Evolutionary conservation across 1,140 invertebrate species (phyloP).

Genomic region (Rhagoletis zephyria): DNA sequence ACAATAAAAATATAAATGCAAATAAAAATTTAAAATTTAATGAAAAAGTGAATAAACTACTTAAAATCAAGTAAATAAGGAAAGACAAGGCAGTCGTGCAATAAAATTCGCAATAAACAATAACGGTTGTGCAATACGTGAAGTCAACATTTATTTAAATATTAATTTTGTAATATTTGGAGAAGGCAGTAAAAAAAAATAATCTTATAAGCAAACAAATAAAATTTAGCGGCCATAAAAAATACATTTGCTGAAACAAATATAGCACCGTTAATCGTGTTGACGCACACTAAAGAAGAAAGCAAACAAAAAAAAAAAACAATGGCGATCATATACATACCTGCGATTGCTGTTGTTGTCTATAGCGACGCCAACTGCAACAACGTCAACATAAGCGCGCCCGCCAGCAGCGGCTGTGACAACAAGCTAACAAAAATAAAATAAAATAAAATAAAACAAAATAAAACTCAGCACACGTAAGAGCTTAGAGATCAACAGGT

Average conservation of each 20-base stretch:
- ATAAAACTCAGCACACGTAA: background rate
- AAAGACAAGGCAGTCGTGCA: background rate
- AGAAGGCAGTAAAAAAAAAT: background rate
- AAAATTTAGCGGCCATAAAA: background rate
- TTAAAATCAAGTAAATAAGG: background rate
- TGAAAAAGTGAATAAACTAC: background rate
- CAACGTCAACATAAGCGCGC: background rate
- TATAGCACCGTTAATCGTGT: background rate
- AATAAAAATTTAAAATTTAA: background rate
- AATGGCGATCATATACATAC: background rate
- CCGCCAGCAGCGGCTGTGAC: background rate
- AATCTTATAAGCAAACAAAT: background rate
- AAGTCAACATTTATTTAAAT: background rate
- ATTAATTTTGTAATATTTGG: background rate
- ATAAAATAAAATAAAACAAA: too few relatives aligned
- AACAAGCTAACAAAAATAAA: background rate
- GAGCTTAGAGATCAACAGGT: background rate
- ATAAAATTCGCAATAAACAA: background rate
- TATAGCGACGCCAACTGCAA: background rate
- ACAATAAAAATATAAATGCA: background rate
- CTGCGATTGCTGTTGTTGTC: background rate
- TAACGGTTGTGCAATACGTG: background rate
- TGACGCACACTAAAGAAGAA: background rate
- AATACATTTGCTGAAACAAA: constrained; percentile 8
- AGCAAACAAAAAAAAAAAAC: too few relatives aligned